Percentiles rank a stretch among this genome's conserved stretches.
Evolutionary conservation across 2,888 invertebrate genomes (phyloP).

Genomic region (Empis livida): DNA sequence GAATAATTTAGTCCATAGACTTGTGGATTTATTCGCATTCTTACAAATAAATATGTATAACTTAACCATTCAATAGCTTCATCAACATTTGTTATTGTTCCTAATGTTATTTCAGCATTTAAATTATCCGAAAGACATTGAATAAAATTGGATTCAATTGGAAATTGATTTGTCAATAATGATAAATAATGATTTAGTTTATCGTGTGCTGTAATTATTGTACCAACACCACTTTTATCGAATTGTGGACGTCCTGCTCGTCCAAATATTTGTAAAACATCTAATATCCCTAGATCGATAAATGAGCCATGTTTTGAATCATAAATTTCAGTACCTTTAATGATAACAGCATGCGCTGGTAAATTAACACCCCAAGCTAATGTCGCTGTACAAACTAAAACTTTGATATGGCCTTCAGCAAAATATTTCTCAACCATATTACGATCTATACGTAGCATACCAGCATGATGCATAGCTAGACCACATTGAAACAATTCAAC

Average conservation of each 20-base stretch:
- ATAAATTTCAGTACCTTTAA: slow-evolving; percentile 74
- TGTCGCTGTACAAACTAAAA: slow-evolving; percentile 92
- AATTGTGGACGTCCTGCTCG: slow-evolving; percentile 97
- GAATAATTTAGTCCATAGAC: slow-evolving; percentile 50
- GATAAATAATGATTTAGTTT: slow-evolving; percentile 89
- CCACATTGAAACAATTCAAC: slow-evolving; percentile 76
- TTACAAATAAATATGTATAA: slow-evolving; percentile 89
- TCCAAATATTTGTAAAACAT: slow-evolving; percentile 97
- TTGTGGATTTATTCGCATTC: slow-evolving; percentile 87
- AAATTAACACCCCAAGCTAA: slow-evolving; percentile 99
- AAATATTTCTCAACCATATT: slow-evolving; percentile 84
- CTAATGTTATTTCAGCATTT: slow-evolving; percentile 93
- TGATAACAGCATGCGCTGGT: slow-evolving; percentile 92
- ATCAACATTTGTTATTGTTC: slow-evolving; percentile 89
- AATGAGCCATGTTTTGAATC: slow-evolving; percentile 90
- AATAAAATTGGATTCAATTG: slow-evolving; percentile 96
- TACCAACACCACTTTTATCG: slow-evolving; percentile 86
- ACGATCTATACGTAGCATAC: slow-evolving; percentile 79
- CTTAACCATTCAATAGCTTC: slow-evolving; percentile 98
- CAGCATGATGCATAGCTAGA: slow-evolving; percentile 93
- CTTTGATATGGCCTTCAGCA: slow-evolving; percentile 72
- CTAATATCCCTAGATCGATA: slow-evolving; percentile 90
- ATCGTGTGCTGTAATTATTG: slow-evolving; percentile 86
- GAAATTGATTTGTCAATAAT: slow-evolving; percentile 88
- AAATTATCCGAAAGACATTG: slow-evolving; percentile 87